phyloP scores from a whole-genome alignment of 2,797 vertebrate species.

The Smutsia temminckii region DNA sequence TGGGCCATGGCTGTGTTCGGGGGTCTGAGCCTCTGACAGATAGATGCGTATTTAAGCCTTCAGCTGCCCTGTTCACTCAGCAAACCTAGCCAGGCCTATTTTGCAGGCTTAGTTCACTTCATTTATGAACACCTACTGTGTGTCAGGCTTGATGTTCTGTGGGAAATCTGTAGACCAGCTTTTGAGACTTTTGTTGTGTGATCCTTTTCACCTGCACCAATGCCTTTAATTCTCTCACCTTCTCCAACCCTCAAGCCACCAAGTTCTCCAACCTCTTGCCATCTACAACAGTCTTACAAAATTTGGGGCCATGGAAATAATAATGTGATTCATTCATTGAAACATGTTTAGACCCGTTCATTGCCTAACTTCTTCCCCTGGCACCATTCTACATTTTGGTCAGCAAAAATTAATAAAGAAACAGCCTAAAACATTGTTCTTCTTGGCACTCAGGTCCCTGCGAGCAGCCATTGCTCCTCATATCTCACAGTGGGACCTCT shows the following conservation, averaged over 20 bases:
- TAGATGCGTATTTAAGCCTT: background rate
- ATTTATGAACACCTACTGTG: background rate
- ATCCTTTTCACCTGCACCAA: background rate
- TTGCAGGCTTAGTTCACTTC: background rate
- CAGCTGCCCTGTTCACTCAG: background rate
- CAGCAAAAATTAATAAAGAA: background rate
- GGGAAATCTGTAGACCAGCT: background rate
- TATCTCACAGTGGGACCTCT: background rate
- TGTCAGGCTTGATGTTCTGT: background rate
- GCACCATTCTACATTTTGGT: background rate
- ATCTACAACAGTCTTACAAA: background rate
- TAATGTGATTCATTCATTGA: background rate
- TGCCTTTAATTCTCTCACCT: background rate
- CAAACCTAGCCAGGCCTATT: background rate
- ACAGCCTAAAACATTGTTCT: background rate
- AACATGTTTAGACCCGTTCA: background rate
- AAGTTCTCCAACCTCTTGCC: background rate
- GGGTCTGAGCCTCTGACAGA: background rate
- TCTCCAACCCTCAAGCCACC: background rate
- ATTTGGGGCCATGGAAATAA: background rate
- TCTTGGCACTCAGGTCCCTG: background rate
- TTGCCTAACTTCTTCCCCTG: conserved; percentile 5
- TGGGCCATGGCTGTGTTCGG: background rate
- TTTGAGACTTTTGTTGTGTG: background rate
- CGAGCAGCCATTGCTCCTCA: background rate